Evolutionary conservation across 1,140 invertebrate genomes (phyloP).

Genomic region (Ceratina calcarata): DNA sequence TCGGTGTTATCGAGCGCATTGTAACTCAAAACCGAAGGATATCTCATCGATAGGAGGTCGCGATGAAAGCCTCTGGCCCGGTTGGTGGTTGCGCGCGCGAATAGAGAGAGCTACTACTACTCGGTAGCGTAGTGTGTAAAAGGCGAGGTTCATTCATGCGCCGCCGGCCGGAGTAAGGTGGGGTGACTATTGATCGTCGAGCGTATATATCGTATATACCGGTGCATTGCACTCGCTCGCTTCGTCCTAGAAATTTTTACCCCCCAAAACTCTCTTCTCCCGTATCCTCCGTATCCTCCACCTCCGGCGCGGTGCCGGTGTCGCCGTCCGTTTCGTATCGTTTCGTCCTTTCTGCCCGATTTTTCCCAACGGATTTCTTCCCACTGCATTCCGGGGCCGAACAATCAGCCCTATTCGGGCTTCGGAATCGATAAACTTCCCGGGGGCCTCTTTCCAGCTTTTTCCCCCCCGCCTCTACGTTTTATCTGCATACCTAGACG

Average conservation of each 20-base stretch:
- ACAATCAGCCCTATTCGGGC: constrained; percentile 22
- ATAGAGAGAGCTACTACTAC: constrained; percentile 54
- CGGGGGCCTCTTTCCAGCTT: constrained; percentile 20
- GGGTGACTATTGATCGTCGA: constrained; percentile 77
- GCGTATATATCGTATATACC: constrained; percentile 62
- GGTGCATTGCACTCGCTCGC: constrained; percentile 63
- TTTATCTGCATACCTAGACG: too few species aligned
- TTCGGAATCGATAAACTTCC: constrained; percentile 34
- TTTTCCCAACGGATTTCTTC: neutral
- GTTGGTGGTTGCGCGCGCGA: constrained; percentile 18
- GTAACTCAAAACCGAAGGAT: too few species aligned
- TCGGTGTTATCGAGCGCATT: too few species aligned
- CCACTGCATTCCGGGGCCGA: neutral
- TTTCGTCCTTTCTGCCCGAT: constrained; percentile 8
- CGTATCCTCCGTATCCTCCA: neutral
- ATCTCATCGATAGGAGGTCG: neutral
- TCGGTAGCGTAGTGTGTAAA: constrained; percentile 68
- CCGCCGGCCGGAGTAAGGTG: constrained; percentile 74
- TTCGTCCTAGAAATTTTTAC: constrained; percentile 62
- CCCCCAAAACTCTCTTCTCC: constrained; percentile 44
- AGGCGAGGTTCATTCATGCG: constrained; percentile 79
- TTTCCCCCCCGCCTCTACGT: neutral
- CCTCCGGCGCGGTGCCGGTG: constrained; percentile 8
- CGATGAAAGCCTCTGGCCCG: constrained; percentile 3
- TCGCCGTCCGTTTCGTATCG: constrained; percentile 17